Conservation (phyloP, 2,888 invertebrate genomes). For the Cybosia mesomella region DNA sequence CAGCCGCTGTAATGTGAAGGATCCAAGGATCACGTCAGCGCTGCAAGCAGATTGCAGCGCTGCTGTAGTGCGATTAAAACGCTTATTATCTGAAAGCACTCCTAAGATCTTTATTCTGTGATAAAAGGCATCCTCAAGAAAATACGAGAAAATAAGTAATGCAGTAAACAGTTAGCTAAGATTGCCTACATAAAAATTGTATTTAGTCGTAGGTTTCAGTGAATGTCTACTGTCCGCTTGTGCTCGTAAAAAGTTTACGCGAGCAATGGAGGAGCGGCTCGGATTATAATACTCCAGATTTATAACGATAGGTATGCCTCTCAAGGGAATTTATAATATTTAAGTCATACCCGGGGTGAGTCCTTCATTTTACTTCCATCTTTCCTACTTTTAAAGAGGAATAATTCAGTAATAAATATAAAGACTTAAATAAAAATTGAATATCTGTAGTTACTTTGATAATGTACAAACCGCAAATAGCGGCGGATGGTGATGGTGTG, state of each 20-base stretch:
- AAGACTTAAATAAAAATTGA: neutral
- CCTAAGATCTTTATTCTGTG: neutral
- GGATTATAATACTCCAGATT: constrained; percentile 4
- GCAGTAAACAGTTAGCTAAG: neutral
- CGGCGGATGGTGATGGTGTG: no score
- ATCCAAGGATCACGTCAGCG: no score
- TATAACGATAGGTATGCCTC: neutral
- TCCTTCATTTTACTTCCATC: neutral
- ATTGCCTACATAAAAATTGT: neutral
- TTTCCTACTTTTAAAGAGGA: neutral
- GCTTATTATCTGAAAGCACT: no score
- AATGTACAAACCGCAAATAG: no score
- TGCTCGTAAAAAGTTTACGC: constrained; percentile 7
- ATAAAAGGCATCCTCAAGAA: neutral
- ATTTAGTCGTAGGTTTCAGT: neutral
- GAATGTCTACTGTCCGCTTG: neutral
- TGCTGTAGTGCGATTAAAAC: neutral
- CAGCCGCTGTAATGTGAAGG: no score
- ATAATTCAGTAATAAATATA: neutral
- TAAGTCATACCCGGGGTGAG: neutral
- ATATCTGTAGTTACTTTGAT: neutral
- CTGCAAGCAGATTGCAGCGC: no score
- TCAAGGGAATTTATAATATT: constrained; percentile 1
- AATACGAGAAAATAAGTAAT: neutral
- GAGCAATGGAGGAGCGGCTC: neutral